Evolutionary conservation across 2,888 invertebrate genomes (phyloP), one percentile per base, ranked within the genome.

Genomic region (Phoenoteleia sp.): DNA sequence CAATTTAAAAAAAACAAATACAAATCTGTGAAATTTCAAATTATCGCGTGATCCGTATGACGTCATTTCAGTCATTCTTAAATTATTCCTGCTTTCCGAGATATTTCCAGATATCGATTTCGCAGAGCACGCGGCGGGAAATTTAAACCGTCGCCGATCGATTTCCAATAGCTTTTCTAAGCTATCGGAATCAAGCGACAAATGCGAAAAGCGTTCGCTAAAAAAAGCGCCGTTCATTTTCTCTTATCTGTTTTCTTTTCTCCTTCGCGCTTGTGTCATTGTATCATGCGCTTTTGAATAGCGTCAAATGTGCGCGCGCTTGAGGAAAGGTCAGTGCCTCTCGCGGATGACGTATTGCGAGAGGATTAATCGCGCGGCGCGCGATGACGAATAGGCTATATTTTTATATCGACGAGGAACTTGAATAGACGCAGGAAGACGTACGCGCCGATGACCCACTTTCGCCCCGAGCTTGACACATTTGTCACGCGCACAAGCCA

Each of bases 241-340:
- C 27, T 60, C 58, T 76, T 76, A 66, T 76, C 64, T 11, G 56
- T 56, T 56, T 54, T 54, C 29, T 54, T 54, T 54, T 15, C 11
- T 29, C 17, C 39, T 75, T 45, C 13, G 47, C 21, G n/a, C 39
- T 39, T 5, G 39, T 13, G 39, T 39, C 39, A 39, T 39, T 39
- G 39, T 39, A n/a, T 39, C 39, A n/a, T n/a, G n/a, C n/a, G 39
- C 39, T 39, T 39, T 39, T 39, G n/a, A 39, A n/a, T 13, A 29
- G 25, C 21, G 39, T 36, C 58, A 39, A 56, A 11, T 25, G 49
- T 42, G 64, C 60, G 49, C 39, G 60, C 33, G 42, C n/a, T 27
- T 33, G 87, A 89, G 88, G 90, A 90, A 87, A 91, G 90, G 90
- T 91, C 91, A 91, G 91, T 91, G 90, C 88, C 89, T 85, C 74